Conservation (phyloP, 1,140 invertebrate genomes). For the Triops cancriformis region DNA sequence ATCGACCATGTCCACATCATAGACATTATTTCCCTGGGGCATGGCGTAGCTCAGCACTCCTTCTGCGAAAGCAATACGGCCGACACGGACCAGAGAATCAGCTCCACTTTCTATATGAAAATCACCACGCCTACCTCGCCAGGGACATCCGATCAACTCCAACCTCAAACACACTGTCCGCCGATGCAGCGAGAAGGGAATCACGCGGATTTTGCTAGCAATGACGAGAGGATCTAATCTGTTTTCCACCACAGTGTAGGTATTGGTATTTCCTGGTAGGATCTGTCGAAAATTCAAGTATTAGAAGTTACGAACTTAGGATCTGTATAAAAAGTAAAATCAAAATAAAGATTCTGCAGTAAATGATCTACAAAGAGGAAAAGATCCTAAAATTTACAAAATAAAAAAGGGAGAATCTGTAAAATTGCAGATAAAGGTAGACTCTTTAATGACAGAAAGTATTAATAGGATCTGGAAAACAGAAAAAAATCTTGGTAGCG, state of each 20-base stretch:
- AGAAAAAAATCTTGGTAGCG: no score
- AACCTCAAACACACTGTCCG: slow-evolving; percentile 86
- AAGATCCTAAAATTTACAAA: no score
- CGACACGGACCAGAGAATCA: not conserved
- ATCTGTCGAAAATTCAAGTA: no score
- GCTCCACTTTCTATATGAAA: not conserved
- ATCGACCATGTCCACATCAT: slow-evolving; percentile 47
- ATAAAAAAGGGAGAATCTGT: no score
- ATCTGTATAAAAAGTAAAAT: slow-evolving; percentile 38
- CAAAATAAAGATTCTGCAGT: not conserved
- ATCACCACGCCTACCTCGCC: slow-evolving; percentile 64
- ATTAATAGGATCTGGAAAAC: no score
- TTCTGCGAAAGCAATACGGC: slow-evolving; percentile 6
- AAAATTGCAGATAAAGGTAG: no score
- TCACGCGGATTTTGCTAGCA: slow-evolving; percentile 74
- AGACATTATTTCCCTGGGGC: slow-evolving; percentile 45
- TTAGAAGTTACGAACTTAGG: no score
- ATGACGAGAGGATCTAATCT: slow-evolving; percentile 71
- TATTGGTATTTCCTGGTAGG: slow-evolving; percentile 78
- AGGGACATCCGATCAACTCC: slow-evolving; percentile 76
- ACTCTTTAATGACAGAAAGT: no score
- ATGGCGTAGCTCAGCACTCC: slow-evolving; percentile 49
- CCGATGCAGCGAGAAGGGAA: slow-evolving; percentile 77
- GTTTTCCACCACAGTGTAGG: slow-evolving; percentile 67
- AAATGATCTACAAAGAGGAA: no score